phyloP scores from a whole-genome alignment of 2,888 invertebrate species.

The Phorcus lineatus region DNA sequence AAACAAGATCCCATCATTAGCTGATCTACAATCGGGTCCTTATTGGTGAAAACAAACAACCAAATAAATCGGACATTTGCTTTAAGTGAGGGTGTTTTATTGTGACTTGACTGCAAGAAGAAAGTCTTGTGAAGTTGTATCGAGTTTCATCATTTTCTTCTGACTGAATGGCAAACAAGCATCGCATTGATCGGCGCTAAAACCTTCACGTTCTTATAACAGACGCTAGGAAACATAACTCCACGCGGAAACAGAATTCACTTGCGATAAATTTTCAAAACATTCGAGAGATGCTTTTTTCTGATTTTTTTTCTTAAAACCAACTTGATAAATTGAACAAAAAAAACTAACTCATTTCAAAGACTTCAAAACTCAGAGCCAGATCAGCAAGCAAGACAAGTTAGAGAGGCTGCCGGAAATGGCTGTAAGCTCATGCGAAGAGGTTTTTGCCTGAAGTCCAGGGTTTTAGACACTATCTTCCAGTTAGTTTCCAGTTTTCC shows the following conservation, averaged over 20 bases:
- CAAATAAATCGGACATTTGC: slow-evolving; percentile 17
- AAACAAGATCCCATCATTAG: slow-evolving; percentile 19
- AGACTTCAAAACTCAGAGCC: too few relatives aligned
- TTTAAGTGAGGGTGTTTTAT: slow-evolving; percentile 18
- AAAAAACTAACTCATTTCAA: background rate
- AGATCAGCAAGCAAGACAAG: background rate
- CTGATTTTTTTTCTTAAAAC: background rate
- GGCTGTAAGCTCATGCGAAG: background rate
- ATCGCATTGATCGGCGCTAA: background rate
- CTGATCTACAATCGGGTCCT: slow-evolving; percentile 16
- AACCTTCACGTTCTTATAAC: background rate
- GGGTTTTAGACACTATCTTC: background rate
- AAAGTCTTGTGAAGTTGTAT: background rate
- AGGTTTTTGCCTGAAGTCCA: background rate
- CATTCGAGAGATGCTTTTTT: background rate
- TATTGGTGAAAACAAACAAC: slow-evolving; percentile 19
- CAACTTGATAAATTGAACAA: slow-evolving; percentile 15
- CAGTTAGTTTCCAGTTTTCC: background rate
- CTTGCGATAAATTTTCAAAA: slow-evolving; percentile 15
- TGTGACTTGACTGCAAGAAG: background rate
- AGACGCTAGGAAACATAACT: background rate
- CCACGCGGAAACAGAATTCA: background rate
- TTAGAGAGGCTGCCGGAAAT: background rate
- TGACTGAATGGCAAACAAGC: slow-evolving; percentile 12
- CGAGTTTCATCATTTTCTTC: background rate